Base-by-base conservation (phyloP, 2,888 invertebrate genomes). In the Sesia bembeciformis region DNA sequence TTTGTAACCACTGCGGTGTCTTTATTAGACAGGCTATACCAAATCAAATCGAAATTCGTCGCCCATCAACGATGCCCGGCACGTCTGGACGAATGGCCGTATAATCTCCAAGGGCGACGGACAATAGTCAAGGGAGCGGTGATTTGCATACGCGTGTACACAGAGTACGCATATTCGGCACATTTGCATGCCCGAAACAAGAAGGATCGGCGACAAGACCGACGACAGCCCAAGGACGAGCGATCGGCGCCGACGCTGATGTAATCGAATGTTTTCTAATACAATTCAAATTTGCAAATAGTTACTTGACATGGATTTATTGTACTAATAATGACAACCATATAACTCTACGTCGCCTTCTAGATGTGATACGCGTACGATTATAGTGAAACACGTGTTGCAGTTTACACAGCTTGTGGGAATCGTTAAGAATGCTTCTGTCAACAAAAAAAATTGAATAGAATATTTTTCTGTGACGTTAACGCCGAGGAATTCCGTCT, bases 181-280 rank as follows among this genome's bases (percentile, higher is more conserved):
- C 84, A 85, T 87, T 85, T 82, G 76, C 84, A 86, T 85, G 81
- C 72, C 84, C 76, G 72, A 81, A 84, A 74, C 75, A 71, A 72
- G 71, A 67, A 72, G 63, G 67, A 65, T 68, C 60, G 64, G 60
- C 60, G 64, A 77, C 76, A 80, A 23, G 23, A 23, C 23, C 2
- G 23, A 23, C 23, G 81, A 78, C 74, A 79, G 58, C 67, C 61
- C 59, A 55, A 56, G 54, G 57, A 61, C 66, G 67, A 60, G 65
- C 54, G 70, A 78, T 70, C 81, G 50, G 50, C 52, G 53, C 49
- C 56, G 56, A 66, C 67, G 76, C 72, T 84, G 81, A 84, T 86
- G 84, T 84, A 85, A 87, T 83, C 78, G 66, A 72, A 73, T 66
- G 70, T 68, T 70, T 49, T 53, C 46, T n/a, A 40, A 39, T 65